Evolutionary conservation across 2,888 invertebrate genomes (phyloP), one percentile per base, ranked within the genome.

Genomic region (Himalopsyche tibetana): DNA sequence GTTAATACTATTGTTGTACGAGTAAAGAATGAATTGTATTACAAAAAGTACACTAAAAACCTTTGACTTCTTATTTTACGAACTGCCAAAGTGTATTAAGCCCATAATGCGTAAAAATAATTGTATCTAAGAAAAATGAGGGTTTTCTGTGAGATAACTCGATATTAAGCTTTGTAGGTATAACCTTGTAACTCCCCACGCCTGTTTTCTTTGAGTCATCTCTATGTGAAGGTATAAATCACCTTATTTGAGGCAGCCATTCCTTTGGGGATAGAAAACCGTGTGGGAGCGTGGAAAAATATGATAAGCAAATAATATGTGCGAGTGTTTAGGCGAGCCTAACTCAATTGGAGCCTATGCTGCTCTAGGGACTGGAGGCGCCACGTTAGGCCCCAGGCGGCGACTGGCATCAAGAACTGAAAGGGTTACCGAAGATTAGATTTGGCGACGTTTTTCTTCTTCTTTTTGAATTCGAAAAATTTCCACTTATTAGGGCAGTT

Each of bases 301-400:
- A 86, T 86, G 86, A 86, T 86, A 86, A 86, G 83, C 86, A 86
- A 86, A 86, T 86, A 86, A 86, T 83, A 86, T 83, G 82, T 80
- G 63, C 55, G 83, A 80, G 81, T 86, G 86, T 86, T 86, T 86
- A 81, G 83, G 83, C 56, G 81, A 80, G 80, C 86, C 86, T 83
- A 86, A 86, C 86, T 83, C 82, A 81, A 86, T 86, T 86, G 83
- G 83, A 83, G 86, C 55, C 82, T 56, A 38, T 51, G 55, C 51
- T 79, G 9, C 69, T 38, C 82, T 9, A 28, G 82, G 55, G 55
- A 38, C 82, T 55, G 11, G 82, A 55, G 36, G 82, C 74, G 38
- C 74, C 36, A 74, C 74, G 74, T 74, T 5, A 51, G 69, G 51
- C 82, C 74, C 63, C 19, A 69, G 85, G 82, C 28, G 74, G 74